Conservation (phyloP, 2,113 vertebrate genomes). For the Eclectus roratus region DNA sequence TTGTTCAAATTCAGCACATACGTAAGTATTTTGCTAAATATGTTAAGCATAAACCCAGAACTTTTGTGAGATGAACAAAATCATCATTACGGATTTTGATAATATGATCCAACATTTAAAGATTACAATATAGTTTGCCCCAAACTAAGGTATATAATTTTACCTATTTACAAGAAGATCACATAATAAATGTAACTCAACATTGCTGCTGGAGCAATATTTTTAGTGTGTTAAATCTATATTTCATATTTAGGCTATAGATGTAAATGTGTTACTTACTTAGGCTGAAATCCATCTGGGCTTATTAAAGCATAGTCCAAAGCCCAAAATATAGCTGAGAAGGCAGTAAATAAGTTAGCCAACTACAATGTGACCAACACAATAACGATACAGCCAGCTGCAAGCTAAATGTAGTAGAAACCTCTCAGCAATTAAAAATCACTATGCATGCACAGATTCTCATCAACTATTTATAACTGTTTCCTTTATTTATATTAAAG, state of each 20-base stretch:
- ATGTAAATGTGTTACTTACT: not conserved
- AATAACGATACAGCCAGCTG: constrained; percentile 52
- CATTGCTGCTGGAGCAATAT: not conserved
- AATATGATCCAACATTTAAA: not conserved
- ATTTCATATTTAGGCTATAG: not conserved
- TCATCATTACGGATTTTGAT: not conserved
- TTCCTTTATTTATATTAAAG: constrained; percentile 50
- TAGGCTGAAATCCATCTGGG: constrained; percentile 29
- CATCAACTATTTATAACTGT: constrained; percentile 48
- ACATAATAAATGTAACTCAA: not conserved
- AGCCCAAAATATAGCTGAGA: constrained; percentile 21
- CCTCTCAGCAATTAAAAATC: constrained; percentile 54
- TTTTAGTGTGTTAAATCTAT: not conserved
- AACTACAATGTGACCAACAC: constrained; percentile 27
- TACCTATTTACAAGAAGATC: not conserved
- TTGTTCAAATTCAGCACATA: not conserved
- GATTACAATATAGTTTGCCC: not conserved
- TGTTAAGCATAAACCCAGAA: not conserved
- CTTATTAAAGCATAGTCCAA: constrained; percentile 16
- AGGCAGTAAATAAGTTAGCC: constrained; percentile 56
- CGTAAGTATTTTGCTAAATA: not conserved
- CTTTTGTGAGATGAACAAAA: not conserved
- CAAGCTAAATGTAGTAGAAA: constrained; percentile 48
- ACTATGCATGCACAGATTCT: constrained; percentile 19
- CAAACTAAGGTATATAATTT: not conserved